Conservation (phyloP, 2,113 vertebrate genomes). For the Calidris pugnax region DNA sequence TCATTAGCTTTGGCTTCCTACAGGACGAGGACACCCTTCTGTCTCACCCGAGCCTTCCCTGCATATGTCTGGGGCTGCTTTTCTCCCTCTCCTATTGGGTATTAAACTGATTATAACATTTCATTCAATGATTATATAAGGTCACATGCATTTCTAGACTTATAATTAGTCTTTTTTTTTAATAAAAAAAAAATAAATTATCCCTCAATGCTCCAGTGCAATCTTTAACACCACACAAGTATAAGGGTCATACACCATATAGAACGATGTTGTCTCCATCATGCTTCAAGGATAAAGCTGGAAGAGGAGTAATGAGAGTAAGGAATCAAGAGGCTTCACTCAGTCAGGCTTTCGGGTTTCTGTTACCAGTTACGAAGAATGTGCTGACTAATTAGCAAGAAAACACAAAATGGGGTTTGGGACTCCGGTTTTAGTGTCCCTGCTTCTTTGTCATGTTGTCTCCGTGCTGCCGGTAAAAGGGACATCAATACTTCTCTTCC, state of each 20-base stretch:
- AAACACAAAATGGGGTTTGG: background rate
- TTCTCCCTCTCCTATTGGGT: background rate
- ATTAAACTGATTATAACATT: background rate
- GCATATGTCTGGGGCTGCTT: background rate
- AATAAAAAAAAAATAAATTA: background rate
- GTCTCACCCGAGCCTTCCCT: background rate
- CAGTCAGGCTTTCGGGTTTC: background rate
- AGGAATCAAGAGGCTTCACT: background rate
- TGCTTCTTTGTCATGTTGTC: background rate
- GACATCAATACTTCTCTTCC: background rate
- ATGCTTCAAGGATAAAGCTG: background rate
- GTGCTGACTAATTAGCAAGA: background rate
- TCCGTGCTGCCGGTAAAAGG: background rate
- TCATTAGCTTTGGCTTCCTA: background rate
- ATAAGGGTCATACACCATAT: background rate
- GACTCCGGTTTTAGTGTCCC: background rate
- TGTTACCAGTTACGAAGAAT: background rate
- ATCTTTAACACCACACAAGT: background rate
- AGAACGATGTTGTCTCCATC: background rate
- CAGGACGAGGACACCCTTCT: background rate
- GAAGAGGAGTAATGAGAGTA: background rate
- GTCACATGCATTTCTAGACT: background rate
- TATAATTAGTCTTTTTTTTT: background rate
- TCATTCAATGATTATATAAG: background rate
- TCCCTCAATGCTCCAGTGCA: background rate